Evolutionary conservation across 2,797 vertebrate species (phyloP).

Genomic region (Clarias pachynema): DNA sequence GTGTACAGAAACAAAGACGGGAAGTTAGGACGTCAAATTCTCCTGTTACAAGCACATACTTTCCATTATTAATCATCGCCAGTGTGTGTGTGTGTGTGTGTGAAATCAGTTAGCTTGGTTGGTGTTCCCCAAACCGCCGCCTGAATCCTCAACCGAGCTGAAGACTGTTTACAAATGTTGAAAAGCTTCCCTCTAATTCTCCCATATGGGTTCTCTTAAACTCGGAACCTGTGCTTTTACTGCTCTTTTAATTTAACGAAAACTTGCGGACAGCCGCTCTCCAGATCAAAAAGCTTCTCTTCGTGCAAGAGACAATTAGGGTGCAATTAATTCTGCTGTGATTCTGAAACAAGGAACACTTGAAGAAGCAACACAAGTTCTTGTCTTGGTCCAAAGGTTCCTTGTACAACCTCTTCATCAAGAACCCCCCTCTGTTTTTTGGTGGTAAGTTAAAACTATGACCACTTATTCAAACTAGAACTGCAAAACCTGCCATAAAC

Average conservation of each 20-base stretch:
- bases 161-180: conserved; percentile 15
- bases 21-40: conserved; percentile 27
- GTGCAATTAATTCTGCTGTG: not conserved
- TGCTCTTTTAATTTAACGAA: not conserved
- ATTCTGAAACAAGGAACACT: not conserved
- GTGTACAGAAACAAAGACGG: conserved; percentile 40
- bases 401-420: not conserved
- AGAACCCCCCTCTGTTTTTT: too few relatives aligned
- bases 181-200: conserved; percentile 14
- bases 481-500: too few relatives aligned
- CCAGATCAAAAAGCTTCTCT: not conserved
- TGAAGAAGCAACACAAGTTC: not conserved
- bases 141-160: not conserved
- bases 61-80: conserved; percentile 23
- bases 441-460: too few relatives aligned
- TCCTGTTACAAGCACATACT: conserved; percentile 24
- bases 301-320: not conserved
- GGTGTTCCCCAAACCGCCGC: not conserved
- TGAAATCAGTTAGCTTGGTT: conserved; percentile 31
- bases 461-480: too few relatives aligned
- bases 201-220: conserved; percentile 4
- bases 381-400: not conserved
- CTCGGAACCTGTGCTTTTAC: not conserved
- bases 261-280: not conserved
- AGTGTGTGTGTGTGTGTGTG: not conserved